Evolutionary conservation across 2,888 invertebrate genomes (phyloP), one percentile per base, ranked within the genome.

Genomic region (Congeria kusceri): DNA sequence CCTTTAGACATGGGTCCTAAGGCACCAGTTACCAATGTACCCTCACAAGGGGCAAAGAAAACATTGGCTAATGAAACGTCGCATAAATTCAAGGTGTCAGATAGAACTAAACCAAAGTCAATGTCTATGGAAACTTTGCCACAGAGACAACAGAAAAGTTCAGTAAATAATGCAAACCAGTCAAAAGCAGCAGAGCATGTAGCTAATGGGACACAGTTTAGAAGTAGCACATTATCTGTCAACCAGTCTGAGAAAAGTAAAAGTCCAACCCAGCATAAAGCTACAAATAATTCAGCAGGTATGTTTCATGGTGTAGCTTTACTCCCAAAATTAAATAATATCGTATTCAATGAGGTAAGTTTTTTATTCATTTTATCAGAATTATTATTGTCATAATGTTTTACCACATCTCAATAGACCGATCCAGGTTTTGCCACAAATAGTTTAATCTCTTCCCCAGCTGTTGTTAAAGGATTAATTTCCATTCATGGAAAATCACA

Each of bases 31-130:
- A 62, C 69, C 44, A 44, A 66, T 53, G 32, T 32, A 32, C 32
- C 32, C 11, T 32, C 32, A 32, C 32, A 32, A 32, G 32, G 32
- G 32, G 32, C 32, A 32, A 58, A 64, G 59, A 79, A 79, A 73
- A 62, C 73, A 29, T n/a, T 67, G n/a, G 15, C 29, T 13, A 32
- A 20, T 73, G 77, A 80, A 25, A 28, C 67, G 32, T 13, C 61
- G 9, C 39, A 59, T 39, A 80, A 74, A 65, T 62, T 61, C 27
- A 80, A 76, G 44, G 56, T 64, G 23, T 56, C 59, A 23, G 80
- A 80, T n/a, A 80, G 65, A 56, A 63, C 53, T 7, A 81, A 77
- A 49, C 46, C 59, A 7, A 81, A 74, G 46, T 70, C 70, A n/a
- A 56, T 32, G 11, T 81, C 77, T 15, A 59, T 61, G 53, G 80